These are phyloP conservation scores for Pseudopipra pipra DNA, from an alignment of 2,113 vertebrate genomes.

Conservation along the genomic window DNA sequence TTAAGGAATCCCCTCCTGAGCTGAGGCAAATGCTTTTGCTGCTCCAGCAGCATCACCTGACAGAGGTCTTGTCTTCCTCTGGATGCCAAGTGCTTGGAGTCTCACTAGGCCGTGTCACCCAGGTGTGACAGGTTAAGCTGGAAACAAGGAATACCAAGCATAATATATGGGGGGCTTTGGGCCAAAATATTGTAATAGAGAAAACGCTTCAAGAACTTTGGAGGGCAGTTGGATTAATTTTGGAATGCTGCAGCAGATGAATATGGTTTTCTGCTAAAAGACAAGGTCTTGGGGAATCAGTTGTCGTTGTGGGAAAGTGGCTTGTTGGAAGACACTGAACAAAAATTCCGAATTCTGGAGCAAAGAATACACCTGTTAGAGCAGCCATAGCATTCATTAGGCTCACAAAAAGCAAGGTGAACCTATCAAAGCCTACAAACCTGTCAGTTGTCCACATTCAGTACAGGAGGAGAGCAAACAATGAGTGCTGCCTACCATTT, in stretches of 20 bases:
- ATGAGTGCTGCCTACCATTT: fast-evolving
- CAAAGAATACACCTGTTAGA: fast-evolving
- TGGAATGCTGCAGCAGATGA: neutral
- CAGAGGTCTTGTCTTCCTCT: fast-evolving
- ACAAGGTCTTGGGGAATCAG: neutral
- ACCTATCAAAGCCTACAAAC: neutral
- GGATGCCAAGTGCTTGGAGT: fast-evolving
- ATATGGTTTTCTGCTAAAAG: neutral
- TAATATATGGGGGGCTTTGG: neutral
- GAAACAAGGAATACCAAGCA: neutral
- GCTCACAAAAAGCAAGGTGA: neutral
- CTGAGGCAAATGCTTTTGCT: neutral
- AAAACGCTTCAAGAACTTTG: neutral
- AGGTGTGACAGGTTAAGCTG: neutral
- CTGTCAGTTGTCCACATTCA: neutral
- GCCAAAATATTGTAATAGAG: neutral
- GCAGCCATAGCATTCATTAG: neutral
- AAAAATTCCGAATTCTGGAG: neutral
- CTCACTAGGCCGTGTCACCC: neutral
- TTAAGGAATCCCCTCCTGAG: fast-evolving
- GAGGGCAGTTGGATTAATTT: fast-evolving
- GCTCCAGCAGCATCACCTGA: neutral
- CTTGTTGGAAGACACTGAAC: neutral
- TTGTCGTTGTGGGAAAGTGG: neutral
- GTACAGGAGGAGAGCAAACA: neutral